Base-by-base conservation (phyloP, 2,797 vertebrate species). In the Aulostomus chinensis region DNA sequence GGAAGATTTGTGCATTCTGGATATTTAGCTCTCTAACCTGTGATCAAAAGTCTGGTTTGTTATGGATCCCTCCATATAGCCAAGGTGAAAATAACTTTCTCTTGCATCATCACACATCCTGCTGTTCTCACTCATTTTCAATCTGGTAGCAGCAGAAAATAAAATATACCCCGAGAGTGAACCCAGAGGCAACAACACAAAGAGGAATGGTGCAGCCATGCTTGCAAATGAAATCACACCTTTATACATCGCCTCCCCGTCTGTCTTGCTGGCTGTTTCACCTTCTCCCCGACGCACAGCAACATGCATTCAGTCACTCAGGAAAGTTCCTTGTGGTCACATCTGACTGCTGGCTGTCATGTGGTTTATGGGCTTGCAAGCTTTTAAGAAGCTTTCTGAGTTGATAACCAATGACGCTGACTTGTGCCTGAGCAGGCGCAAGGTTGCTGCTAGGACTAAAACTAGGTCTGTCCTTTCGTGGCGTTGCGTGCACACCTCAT, bases 281-380 rank as follows among this genome's bases (percentile, higher is more conserved):
- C 4, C 2, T 21, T 53, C 15, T 62, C 35, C 53, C 32, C 39
- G 5, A 30, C 16, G 20, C 18, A 25, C n/a, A 34, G 17, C 24
- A 33, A 30, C 20, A 34, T 52, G 41, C 41, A 59, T 45, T 65
- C 45, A 70, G 61, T 66, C 46, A 30, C 33, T 61, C 29, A 69
- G 48, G 67, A 41, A 48, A 49, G 65, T 65, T 84, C 60, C 50
- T 71, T 76, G 75, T 75, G 81, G 79, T 87, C 74, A 60, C 65
- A 80, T 69, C 76, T 68, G 48, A 50, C 58, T 65, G 58, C 64
- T 74, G 78, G 67, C 79, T 85, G 76, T 87, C 83, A 83, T 57
- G 13, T 67, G 71, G 58, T 89, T 82, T 84, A 83, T 76, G 68
- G 42, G 60, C 62, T 58, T 69, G 60, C 65, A 60, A 62, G 72